These are phyloP conservation scores for Acropternis orthonyx DNA, from an alignment of 2,797 vertebrate genomes.

Conservation along the genomic window DNA sequence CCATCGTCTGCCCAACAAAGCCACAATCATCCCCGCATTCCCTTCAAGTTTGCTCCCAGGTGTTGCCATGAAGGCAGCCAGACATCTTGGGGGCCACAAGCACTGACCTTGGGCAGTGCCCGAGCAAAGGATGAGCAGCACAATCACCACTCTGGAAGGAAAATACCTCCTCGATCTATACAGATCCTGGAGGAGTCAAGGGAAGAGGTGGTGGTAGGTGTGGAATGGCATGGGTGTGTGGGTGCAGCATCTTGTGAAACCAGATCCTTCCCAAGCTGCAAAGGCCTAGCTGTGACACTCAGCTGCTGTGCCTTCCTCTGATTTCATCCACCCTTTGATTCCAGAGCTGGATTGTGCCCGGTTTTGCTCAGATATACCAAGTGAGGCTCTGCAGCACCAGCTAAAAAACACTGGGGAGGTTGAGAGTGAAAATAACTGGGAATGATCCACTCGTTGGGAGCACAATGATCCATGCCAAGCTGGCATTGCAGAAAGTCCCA, in stretches of 20 bases:
- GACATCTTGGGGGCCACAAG: accelerated
- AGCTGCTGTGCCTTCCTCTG: neutral
- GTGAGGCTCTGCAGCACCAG: neutral
- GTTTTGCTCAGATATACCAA: neutral
- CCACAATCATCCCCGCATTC: accelerated
- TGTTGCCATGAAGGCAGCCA: accelerated
- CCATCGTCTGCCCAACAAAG: accelerated
- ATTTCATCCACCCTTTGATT: neutral
- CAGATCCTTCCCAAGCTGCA: neutral
- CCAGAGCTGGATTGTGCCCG: neutral
- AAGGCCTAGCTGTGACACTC: neutral
- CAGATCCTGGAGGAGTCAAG: accelerated
- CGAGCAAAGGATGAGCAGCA: accelerated
- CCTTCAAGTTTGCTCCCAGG: accelerated
- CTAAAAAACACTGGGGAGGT: neutral
- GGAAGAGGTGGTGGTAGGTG: neutral
- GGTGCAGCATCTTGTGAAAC: neutral
- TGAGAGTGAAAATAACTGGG: neutral
- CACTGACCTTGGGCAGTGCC: neutral
- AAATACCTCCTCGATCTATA: accelerated
- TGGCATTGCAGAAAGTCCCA: neutral
- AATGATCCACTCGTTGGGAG: neutral
- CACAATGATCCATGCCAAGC: neutral
- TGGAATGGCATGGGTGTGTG: neutral
- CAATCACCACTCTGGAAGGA: neutral